A percentile compares a stretch with the other conserved stretches of the same genome.
Conservation (phyloP, 2,797 vertebrate genomes). For the Acropternis orthonyx region DNA sequence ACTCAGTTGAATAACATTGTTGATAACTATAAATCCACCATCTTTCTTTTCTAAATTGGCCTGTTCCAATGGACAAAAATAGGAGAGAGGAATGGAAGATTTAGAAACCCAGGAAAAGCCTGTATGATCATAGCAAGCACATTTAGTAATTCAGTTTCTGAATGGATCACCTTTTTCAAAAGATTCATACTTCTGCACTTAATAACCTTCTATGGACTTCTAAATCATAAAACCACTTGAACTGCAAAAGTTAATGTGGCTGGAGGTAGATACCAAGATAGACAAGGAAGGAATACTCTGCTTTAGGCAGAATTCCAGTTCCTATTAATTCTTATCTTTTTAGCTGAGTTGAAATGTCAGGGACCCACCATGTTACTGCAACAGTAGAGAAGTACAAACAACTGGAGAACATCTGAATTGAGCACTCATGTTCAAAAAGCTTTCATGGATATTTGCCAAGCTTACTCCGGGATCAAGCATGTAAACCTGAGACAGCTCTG, state of each 20-base stretch:
- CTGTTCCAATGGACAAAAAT: background rate
- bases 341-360: slow-evolving; percentile 7
- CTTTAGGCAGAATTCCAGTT: background rate
- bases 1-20: rapidly evolving
- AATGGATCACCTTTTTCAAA: background rate
- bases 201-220: background rate
- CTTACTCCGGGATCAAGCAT: slow-evolving; percentile 55
- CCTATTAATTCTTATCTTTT: background rate
- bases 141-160: background rate
- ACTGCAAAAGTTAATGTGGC: background rate
- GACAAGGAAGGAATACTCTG: background rate
- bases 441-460: slow-evolving; percentile 59
- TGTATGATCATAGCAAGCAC: background rate
- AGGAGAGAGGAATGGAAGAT: background rate
- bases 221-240: background rate
- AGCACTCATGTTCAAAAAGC: slow-evolving; percentile 18
- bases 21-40: background rate
- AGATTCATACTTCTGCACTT: background rate
- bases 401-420: slow-evolving; percentile 22
- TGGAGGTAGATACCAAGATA: background rate
- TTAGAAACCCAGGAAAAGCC: background rate
- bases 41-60: background rate
- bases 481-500: slow-evolving; percentile 65
- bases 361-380: background rate
- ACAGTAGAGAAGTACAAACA: background rate